These are phyloP conservation scores for Macaca fascicularis DNA, from an alignment of 2,113 vertebrate species.

Conservation along the genomic window DNA sequence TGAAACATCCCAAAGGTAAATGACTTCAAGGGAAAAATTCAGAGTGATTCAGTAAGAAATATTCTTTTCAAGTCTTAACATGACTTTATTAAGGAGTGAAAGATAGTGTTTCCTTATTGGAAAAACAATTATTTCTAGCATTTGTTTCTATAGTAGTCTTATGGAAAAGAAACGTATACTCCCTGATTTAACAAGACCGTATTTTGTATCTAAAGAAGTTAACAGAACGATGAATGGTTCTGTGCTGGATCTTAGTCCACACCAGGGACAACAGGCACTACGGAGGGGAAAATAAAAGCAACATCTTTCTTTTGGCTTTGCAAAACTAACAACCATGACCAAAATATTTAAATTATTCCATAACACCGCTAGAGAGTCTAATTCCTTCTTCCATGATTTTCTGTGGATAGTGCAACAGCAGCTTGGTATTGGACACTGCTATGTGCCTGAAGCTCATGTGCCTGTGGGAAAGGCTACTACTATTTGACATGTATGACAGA, in stretches of 20 bases:
- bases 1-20: background rate
- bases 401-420: background rate
- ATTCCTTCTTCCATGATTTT: background rate
- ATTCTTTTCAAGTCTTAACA: background rate
- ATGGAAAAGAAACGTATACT: background rate
- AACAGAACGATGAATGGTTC: background rate
- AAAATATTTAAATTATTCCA: background rate
- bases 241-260: background rate
- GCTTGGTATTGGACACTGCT: background rate
- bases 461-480: background rate
- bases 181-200: background rate
- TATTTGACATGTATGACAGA: background rate
- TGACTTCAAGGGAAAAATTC: background rate
- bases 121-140: background rate
- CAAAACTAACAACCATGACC: background rate
- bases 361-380: background rate
- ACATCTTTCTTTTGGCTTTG: background rate
- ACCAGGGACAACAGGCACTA: background rate
- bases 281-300: background rate
- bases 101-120: background rate
- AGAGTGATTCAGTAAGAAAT: background rate
- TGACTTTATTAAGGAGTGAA: background rate
- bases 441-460: accelerated
- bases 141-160: background rate
- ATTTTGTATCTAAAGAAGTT: background rate